These are phyloP conservation scores for Notoglanidium macrostoma DNA, from an alignment of 2,797 vertebrate genomes.

Conservation along the genomic window DNA sequence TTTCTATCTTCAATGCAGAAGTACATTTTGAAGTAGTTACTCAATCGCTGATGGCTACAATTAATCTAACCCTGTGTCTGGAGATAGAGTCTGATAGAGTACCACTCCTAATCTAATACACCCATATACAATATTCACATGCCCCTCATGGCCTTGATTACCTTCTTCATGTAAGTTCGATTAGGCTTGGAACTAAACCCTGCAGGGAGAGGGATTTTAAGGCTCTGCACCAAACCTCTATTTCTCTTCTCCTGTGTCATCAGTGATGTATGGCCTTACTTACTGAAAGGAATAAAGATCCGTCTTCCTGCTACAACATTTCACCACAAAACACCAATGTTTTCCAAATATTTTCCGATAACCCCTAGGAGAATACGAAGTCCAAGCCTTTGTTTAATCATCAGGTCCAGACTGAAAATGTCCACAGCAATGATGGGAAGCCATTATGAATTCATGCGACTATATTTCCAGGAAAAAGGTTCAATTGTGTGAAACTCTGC, in stretches of 20 bases:
- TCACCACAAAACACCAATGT: not conserved
- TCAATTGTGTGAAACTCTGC: not conserved
- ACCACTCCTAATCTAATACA: not conserved
- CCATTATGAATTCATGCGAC: conserved; percentile 22
- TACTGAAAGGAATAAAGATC: conserved; percentile 27
- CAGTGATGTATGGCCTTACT: conserved; percentile 33
- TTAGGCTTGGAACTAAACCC: not conserved
- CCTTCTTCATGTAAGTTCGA: not conserved
- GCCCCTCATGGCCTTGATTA: not conserved
- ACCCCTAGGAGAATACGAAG: conserved; percentile 18
- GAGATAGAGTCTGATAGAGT: conserved; percentile 7
- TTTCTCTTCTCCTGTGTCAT: not conserved
- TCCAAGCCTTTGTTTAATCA: conserved; percentile 32
- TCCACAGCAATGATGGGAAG: not conserved
- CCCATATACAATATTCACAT: conserved; percentile 14
- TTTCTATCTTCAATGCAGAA: conserved; percentile 5
- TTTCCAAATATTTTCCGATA: conserved; percentile 25
- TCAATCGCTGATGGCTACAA: not conserved
- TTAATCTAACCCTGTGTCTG: conserved; percentile 12
- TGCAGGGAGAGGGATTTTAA: not conserved
- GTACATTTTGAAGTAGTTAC: conserved; percentile 16
- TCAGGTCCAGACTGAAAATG: conserved; percentile 5
- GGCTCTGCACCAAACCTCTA: not conserved
- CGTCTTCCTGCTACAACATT: conserved; percentile 23
- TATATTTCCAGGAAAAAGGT: conserved; percentile 22